Conservation (phyloP, 1,140 invertebrate genomes). For the Drosophila miranda region DNA sequence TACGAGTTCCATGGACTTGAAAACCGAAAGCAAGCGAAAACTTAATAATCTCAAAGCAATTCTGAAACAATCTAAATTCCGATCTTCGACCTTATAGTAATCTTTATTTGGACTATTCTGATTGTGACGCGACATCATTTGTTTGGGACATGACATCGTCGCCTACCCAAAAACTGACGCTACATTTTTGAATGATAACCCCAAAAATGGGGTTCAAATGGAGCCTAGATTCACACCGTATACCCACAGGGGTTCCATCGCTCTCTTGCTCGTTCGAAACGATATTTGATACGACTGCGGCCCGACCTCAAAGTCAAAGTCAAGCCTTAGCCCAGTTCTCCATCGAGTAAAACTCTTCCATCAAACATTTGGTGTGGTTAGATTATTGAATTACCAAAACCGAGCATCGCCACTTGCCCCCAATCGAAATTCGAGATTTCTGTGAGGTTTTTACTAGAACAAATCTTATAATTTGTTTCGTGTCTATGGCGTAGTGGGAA, state of each 20-base stretch:
- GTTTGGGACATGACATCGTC: too few species aligned
- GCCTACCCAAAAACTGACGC: conserved; percentile 1
- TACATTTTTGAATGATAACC: conserved; percentile 28
- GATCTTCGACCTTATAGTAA: conserved; percentile 17
- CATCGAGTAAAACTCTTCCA: conserved; percentile 22
- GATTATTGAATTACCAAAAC: conserved; percentile 35
- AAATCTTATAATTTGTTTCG: background rate
- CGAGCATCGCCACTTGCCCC: conserved; percentile 35
- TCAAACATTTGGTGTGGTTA: conserved; percentile 35
- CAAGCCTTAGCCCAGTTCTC: conserved; percentile 58
- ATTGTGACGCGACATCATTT: too few species aligned
- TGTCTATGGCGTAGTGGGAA: background rate
- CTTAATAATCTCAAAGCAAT: background rate
- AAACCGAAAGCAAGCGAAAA: too few species aligned
- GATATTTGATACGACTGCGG: conserved; percentile 21
- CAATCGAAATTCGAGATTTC: conserved; percentile 7
- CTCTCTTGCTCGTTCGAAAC: background rate
- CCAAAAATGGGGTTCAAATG: conserved; percentile 8
- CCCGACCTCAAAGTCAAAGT: conserved; percentile 59
- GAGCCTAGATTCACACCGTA: background rate
- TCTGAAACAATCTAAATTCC: too few species aligned
- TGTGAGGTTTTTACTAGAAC: conserved; percentile 18
- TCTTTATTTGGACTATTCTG: background rate
- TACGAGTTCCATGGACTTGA: too few species aligned
- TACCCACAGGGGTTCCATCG: too few species aligned